phyloP scores from a whole-genome alignment of 2,888 invertebrate genomes.

The Caenorhabditis becei region DNA sequence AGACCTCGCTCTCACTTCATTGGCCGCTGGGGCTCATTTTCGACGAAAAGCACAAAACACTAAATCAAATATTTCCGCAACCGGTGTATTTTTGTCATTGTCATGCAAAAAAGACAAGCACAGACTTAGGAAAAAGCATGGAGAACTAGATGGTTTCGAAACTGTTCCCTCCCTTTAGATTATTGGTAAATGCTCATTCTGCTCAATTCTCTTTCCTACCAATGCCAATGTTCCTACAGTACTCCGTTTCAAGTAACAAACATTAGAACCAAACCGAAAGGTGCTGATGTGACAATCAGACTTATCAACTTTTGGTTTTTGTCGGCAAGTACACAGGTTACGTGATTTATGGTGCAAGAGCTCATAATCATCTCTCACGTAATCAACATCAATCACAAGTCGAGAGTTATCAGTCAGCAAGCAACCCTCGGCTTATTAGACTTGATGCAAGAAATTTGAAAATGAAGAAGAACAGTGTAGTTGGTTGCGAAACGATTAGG shows the following conservation, averaged over 20 bases:
- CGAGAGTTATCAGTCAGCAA: slow-evolving; percentile 16
- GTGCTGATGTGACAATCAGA: slow-evolving; percentile 16
- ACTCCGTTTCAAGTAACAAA: not conserved
- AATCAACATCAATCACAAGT: slow-evolving; percentile 27
- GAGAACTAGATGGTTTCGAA: slow-evolving; percentile 2
- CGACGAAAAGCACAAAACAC: slow-evolving; percentile 57
- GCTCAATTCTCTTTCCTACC: not conserved
- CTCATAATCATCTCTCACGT: slow-evolving; percentile 10
- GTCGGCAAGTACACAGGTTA: slow-evolving; percentile 25
- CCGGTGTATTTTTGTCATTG: slow-evolving; percentile 52
- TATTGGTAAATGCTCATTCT: no score
- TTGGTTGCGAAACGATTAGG: not conserved
- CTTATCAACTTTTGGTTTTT: slow-evolving; percentile 24
- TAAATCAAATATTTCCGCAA: slow-evolving; percentile 52
- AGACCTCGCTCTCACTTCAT: slow-evolving; percentile 24
- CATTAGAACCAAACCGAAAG: not conserved
- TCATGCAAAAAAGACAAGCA: slow-evolving; percentile 32
- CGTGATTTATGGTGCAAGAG: slow-evolving; percentile 49
- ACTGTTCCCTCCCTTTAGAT: not conserved
- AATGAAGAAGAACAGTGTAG: slow-evolving; percentile 22
- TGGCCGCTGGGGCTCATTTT: slow-evolving; percentile 34
- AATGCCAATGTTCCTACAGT: no score
- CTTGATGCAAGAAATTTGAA: not conserved
- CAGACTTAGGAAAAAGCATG: not conserved
- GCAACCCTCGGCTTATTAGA: slow-evolving; percentile 5